These are phyloP conservation scores for Chrysaora quinquecirrha DNA, from an alignment of 30 jellyfish, hydroid and myxozoan species.

Conservation along the genomic window DNA sequence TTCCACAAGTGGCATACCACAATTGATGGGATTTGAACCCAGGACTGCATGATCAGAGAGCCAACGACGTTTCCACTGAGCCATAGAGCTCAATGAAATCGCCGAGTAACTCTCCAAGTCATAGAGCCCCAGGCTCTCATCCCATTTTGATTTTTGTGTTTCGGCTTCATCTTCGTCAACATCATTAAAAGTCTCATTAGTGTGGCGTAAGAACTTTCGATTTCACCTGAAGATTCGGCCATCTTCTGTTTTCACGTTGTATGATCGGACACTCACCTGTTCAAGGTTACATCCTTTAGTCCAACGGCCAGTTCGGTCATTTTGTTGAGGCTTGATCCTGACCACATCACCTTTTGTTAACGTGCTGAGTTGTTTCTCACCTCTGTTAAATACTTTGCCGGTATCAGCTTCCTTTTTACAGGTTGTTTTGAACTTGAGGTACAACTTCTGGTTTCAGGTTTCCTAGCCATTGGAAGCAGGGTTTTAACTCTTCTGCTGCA, in stretches of 20 bases:
- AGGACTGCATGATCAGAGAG: too few relatives aligned
- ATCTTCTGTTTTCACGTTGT: conserved; percentile 30
- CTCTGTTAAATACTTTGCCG: conserved; percentile 34
- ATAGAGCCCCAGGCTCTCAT: too few relatives aligned
- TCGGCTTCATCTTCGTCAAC: conserved; percentile 12
- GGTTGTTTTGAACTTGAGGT: too few relatives aligned
- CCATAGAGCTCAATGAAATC: too few relatives aligned
- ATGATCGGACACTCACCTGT: conserved; percentile 28
- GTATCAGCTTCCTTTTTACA: conserved; percentile 6
- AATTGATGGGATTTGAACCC: too few relatives aligned
- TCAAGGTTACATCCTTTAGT: conserved; percentile 16
- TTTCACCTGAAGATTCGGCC: conserved; percentile 1
- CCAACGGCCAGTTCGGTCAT: conserved; percentile 30
- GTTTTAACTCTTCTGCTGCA: conserved; percentile 49
- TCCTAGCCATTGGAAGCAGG: conserved; percentile 41
- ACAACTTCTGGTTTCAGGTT: too few relatives aligned
- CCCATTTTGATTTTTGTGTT: too few relatives aligned
- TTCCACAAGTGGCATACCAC: too few relatives aligned
- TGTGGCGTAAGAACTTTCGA: not conserved
- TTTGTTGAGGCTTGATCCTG: conserved; percentile 17
- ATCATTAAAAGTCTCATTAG: conserved; percentile 9
- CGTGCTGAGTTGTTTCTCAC: conserved; percentile 16
- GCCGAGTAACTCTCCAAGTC: too few relatives aligned
- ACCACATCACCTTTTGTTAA: conserved; percentile 42
- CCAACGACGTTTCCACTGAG: too few relatives aligned